Evolutionary conservation across 2,113 vertebrate genomes (phyloP).

Genomic region (Hypocryptadius cinnamomeus): DNA sequence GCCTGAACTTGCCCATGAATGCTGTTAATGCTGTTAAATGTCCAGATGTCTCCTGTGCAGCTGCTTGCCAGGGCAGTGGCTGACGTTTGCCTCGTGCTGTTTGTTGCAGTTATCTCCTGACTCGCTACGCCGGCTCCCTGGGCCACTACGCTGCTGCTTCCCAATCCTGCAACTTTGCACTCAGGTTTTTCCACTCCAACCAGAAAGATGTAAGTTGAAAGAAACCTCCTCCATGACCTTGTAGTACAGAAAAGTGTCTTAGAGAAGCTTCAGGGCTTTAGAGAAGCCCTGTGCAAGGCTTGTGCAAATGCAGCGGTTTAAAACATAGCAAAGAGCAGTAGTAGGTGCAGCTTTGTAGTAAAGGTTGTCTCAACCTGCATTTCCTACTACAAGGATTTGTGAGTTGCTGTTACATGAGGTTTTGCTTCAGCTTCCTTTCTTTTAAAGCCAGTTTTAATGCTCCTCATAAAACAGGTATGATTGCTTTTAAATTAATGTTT

Average conservation of each 20-base stretch:
- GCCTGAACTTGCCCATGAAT: neutral
- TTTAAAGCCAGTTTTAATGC: neutral
- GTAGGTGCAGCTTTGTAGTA: neutral
- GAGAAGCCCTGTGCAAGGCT: neutral
- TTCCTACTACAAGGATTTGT: neutral
- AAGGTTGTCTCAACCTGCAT: neutral
- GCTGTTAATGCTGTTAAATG: neutral
- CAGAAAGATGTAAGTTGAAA: conserved; percentile 98
- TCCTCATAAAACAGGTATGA: neutral
- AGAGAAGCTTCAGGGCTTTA: neutral
- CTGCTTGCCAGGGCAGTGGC: neutral
- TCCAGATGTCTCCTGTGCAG: neutral
- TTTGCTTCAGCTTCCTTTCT: neutral
- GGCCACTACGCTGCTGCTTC: conserved; percentile 95
- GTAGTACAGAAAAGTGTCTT: neutral
- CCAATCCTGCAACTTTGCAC: conserved; percentile 96
- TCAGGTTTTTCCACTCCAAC: conserved; percentile 99
- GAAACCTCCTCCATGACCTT: neutral
- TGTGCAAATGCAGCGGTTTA: neutral
- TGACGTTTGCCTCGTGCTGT: neutral
- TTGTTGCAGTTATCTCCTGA: conserved; percentile 86
- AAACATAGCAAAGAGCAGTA: neutral
- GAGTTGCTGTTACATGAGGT: neutral
- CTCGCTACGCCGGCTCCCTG: conserved; percentile 87
- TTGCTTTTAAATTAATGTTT: neutral